Evolutionary conservation across 2,797 vertebrate species (phyloP).

Genomic region (Coregonus sp.): DNA sequence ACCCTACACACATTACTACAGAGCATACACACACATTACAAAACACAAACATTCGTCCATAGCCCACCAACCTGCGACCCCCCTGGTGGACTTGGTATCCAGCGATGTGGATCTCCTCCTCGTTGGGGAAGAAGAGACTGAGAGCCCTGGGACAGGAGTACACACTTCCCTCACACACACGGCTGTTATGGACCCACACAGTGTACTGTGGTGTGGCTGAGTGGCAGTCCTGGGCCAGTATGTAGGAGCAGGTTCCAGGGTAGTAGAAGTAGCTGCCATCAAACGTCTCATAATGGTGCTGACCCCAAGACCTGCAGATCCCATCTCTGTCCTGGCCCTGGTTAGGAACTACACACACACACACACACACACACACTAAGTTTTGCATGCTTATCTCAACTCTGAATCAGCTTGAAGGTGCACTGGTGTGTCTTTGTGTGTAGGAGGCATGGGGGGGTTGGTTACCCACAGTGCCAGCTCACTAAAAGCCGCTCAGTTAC

Average conservation of each 20-base stretch:
- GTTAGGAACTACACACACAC: constrained; percentile 85
- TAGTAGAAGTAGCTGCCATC: constrained; percentile 98
- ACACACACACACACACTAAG: constrained; percentile 25
- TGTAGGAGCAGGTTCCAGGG: constrained; percentile 94
- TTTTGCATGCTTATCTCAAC: constrained; percentile 30
- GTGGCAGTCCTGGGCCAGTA: constrained; percentile 94
- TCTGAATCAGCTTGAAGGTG: constrained; percentile 24
- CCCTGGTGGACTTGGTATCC: constrained; percentile 91
- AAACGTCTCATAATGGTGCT: constrained; percentile 96
- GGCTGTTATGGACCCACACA: constrained; percentile 96
- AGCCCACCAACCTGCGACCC: constrained; percentile 80
- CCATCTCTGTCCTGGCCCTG: constrained; percentile 91
- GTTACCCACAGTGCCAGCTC: constrained; percentile 35
- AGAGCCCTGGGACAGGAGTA: constrained; percentile 90
- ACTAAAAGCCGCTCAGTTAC: constrained; percentile 53
- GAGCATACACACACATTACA: background rate
- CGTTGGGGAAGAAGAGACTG: constrained; percentile 93
- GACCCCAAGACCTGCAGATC: constrained; percentile 97
- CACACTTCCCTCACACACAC: constrained; percentile 84
- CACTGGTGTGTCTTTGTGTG: background rate
- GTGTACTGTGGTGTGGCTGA: constrained; percentile 88
- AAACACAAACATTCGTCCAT: background rate
- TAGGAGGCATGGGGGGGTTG: background rate
- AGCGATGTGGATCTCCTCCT: constrained; percentile 92
- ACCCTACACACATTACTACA: background rate